phyloP scores from a whole-genome alignment of 2,797 vertebrate genomes.

The Graptemys geographica region DNA sequence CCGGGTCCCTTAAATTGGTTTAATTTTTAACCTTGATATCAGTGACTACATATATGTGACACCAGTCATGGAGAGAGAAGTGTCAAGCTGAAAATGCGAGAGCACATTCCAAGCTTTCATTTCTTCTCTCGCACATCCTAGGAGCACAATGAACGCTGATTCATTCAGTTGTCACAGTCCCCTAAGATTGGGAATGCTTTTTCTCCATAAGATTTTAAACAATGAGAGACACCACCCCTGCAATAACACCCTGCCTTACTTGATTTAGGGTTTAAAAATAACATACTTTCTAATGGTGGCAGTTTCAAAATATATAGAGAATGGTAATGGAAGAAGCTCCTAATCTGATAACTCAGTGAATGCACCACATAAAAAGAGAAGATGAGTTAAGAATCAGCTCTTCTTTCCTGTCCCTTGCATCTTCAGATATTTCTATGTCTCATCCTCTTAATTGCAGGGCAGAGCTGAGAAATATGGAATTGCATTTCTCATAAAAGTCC shows the following conservation, averaged over 20 bases:
- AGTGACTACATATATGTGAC: slow-evolving; percentile 42
- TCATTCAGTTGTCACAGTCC: slow-evolving; percentile 44
- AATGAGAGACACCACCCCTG: slow-evolving; percentile 40
- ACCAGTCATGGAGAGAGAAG: slow-evolving; percentile 41
- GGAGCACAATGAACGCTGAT: slow-evolving; percentile 47
- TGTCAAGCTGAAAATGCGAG: slow-evolving; percentile 48
- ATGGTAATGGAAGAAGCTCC: slow-evolving; percentile 45
- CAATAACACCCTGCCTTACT: slow-evolving; percentile 7
- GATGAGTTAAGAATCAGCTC: slow-evolving; percentile 57
- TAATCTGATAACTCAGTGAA: slow-evolving; percentile 66
- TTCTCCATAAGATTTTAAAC: slow-evolving; percentile 52
- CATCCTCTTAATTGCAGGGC: slow-evolving; percentile 25
- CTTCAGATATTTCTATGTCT: slow-evolving; percentile 50
- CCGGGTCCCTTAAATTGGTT: not conserved
- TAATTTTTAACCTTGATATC: not conserved
- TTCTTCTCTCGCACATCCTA: slow-evolving; percentile 20
- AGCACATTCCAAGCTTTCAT: slow-evolving; percentile 42
- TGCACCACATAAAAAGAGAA: not conserved
- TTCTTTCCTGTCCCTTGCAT: slow-evolving; percentile 54
- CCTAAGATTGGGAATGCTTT: slow-evolving; percentile 53
- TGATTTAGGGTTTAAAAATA: slow-evolving; percentile 57
- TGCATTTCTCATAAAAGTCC: slow-evolving; percentile 50
- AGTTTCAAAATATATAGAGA: slow-evolving; percentile 63
- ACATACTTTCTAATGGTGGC: slow-evolving; percentile 59
- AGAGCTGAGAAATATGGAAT: slow-evolving; percentile 25